Percentiles rank a stretch among this genome's conserved stretches.
Evolutionary conservation across 2,113 vertebrate species (phyloP).

Genomic region (Oxyura jamaicensis): DNA sequence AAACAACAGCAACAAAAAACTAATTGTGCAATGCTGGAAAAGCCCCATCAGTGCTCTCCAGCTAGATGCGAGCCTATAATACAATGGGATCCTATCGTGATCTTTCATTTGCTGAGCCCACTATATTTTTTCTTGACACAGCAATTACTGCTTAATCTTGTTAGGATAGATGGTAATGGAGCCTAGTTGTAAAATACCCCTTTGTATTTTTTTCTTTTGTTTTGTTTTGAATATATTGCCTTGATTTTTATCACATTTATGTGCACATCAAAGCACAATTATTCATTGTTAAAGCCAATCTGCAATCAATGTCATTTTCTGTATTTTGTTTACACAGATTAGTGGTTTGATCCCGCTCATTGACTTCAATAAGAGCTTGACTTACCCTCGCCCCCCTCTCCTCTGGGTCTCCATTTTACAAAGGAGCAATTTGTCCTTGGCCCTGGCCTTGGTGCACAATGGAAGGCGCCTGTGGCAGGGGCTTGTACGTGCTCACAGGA

Average conservation of each 20-base stretch:
- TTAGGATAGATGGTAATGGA: constrained; percentile 78
- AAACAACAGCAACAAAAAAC: neutral
- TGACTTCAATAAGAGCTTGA: constrained; percentile 43
- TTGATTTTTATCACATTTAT: constrained; percentile 79
- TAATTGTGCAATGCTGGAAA: neutral
- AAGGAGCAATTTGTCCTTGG: constrained; percentile 40
- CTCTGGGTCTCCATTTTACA: neutral
- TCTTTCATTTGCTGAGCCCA: constrained; percentile 54
- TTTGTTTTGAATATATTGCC: constrained; percentile 77
- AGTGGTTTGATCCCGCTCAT: constrained; percentile 49
- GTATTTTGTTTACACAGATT: constrained; percentile 65
- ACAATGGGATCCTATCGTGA: neutral
- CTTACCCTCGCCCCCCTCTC: neutral
- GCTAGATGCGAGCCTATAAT: neutral
- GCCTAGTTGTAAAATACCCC: constrained; percentile 78
- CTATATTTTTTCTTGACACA: constrained; percentile 78
- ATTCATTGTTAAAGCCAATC: constrained; percentile 79
- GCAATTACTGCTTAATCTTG: constrained; percentile 80
- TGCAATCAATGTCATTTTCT: constrained; percentile 78
- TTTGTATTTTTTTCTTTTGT: constrained; percentile 77
- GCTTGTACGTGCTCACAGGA: neutral
- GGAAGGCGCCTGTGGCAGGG: neutral
- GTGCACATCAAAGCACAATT: constrained; percentile 76
- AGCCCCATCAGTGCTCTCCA: neutral
- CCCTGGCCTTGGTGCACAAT: constrained; percentile 13